Conservation (phyloP, 2,888 invertebrate genomes). For the Euzophera pinguis region DNA sequence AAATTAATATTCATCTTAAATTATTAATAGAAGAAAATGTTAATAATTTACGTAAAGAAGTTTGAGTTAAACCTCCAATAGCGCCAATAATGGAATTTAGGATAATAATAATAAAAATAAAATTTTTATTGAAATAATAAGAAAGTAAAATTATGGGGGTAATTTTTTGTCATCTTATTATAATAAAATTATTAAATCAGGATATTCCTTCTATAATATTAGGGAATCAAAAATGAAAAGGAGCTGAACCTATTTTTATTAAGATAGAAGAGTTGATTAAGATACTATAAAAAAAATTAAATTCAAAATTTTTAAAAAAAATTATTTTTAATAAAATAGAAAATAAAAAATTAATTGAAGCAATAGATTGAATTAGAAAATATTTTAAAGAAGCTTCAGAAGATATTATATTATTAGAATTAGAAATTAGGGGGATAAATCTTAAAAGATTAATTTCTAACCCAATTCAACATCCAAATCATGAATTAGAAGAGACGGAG, state of each 20-base stretch:
- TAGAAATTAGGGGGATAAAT: slow-evolving; percentile 80
- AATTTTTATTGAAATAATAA: not conserved
- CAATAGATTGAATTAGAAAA: slow-evolving; percentile 80
- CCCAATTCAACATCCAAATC: slow-evolving; percentile 78
- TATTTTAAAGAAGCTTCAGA: slow-evolving; percentile 81
- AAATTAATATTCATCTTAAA: not conserved
- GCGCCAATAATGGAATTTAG: not conserved
- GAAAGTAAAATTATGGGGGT: slow-evolving; percentile 61
- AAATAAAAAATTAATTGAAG: slow-evolving; percentile 77
- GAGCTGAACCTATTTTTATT: slow-evolving; percentile 79
- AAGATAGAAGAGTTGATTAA: slow-evolving; percentile 63
- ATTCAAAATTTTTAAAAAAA: slow-evolving; percentile 50
- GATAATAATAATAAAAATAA: not conserved
- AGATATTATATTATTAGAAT: slow-evolving; percentile 64
- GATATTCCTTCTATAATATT: slow-evolving; percentile 79
- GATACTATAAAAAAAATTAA: slow-evolving; percentile 41
- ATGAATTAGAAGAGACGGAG: slow-evolving; percentile 58
- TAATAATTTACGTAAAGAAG: not conserved
- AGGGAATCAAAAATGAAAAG: slow-evolving; percentile 81
- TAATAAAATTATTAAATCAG: slow-evolving; percentile 77
- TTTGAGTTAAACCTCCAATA: not conserved
- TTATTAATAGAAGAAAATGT: not conserved
- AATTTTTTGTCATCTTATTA: slow-evolving; percentile 84
- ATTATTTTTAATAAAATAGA: slow-evolving; percentile 60
- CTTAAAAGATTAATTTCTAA: slow-evolving; percentile 82